Evolutionary conservation across 2,113 vertebrate species (phyloP).

Genomic region (Cygnus atratus): DNA sequence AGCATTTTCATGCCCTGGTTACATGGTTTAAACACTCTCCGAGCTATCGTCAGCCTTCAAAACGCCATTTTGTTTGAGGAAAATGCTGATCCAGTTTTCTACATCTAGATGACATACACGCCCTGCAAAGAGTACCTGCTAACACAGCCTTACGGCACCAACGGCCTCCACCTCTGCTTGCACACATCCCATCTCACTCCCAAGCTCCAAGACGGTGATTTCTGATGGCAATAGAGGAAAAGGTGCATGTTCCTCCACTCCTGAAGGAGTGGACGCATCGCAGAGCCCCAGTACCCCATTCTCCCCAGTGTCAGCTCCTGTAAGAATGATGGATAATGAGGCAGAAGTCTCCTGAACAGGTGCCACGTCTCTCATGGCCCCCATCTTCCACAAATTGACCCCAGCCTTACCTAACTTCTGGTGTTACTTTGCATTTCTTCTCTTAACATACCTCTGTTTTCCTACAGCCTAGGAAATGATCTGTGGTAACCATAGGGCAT

Average conservation of each 20-base stretch:
- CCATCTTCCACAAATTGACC: neutral
- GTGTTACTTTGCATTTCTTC: neutral
- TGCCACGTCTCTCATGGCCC: neutral
- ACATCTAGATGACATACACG: neutral
- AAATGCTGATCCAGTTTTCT: neutral
- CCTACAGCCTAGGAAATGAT: neutral
- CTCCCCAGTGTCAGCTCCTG: neutral
- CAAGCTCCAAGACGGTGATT: neutral
- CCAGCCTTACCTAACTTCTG: rapidly evolving
- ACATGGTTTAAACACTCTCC: neutral
- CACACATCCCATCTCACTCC: rapidly evolving
- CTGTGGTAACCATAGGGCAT: rapidly evolving
- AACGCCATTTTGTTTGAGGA: neutral
- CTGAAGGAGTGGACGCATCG: too few species aligned
- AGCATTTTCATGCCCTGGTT: neutral
- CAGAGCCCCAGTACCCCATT: too few species aligned
- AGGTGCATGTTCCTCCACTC: neutral
- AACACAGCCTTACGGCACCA: neutral
- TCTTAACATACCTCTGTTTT: neutral
- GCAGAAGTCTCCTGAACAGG: neutral
- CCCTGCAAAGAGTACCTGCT: neutral
- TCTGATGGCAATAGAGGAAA: neutral
- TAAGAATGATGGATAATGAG: neutral
- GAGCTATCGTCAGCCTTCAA: neutral
- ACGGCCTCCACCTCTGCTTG: neutral